Conservation (phyloP, 2,797 vertebrate genomes). For the Pitangus sulphuratus region DNA sequence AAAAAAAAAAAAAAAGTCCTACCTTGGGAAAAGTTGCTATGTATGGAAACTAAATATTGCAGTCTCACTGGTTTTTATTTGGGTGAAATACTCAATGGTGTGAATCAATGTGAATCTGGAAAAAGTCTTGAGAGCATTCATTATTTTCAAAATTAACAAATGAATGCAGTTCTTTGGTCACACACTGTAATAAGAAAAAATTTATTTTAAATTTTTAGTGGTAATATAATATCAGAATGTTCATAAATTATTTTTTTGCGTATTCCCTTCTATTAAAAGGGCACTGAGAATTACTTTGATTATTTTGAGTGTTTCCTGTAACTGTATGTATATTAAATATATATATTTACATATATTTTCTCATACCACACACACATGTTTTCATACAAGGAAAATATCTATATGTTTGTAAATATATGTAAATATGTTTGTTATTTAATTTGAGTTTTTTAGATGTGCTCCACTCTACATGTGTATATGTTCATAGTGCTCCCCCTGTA, state of each 20-base stretch:
- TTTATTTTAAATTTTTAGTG: not conserved
- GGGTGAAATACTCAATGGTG: not conserved
- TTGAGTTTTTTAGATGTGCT: fast-evolving
- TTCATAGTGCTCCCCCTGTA: fast-evolving
- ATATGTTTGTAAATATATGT: not conserved
- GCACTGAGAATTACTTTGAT: not conserved
- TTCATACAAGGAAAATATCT: not conserved
- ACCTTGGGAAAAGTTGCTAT: not conserved
- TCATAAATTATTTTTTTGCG: not conserved
- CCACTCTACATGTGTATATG: not conserved
- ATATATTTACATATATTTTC: too few relatives aligned
- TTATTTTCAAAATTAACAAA: not conserved
- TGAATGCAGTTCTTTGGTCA: not conserved
- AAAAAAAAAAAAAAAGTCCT: not conserved
- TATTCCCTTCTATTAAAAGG: not conserved
- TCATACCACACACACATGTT: not conserved
- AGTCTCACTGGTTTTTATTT: not conserved
- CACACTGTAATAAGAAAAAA: not conserved
- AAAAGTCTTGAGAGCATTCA: not conserved
- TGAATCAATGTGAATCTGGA: not conserved
- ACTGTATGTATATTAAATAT: not conserved
- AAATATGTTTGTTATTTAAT: not conserved
- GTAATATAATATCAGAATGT: not conserved
- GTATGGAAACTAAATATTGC: not conserved
- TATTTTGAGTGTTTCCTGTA: not conserved